A percentile compares a stretch with the other conserved stretches of the same genome.
Conservation (phyloP, 2,888 invertebrate species). For the Luperina testacea region DNA sequence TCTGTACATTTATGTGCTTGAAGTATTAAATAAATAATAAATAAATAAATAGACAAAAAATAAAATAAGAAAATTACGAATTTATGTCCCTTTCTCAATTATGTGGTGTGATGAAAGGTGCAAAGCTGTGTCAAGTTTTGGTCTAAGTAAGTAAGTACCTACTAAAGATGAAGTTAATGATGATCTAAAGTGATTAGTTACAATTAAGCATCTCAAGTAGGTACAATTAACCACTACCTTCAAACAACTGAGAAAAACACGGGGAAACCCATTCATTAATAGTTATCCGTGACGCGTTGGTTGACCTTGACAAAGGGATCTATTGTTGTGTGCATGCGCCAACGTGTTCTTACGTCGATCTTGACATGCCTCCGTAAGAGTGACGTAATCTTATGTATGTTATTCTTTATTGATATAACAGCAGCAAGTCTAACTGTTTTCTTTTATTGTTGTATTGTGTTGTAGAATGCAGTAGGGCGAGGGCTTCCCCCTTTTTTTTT, state of each 20-base stretch:
- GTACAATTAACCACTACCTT: background rate
- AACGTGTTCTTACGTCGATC: background rate
- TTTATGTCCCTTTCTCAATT: background rate
- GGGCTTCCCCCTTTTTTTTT: too few relatives aligned
- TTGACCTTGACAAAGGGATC: constrained; percentile 26
- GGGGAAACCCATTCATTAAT: constrained; percentile 8
- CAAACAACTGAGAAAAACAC: constrained; percentile 6
- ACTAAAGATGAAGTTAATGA: background rate
- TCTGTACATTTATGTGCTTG: too few relatives aligned
- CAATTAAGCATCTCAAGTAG: background rate
- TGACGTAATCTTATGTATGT: constrained; percentile 11
- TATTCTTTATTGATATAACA: background rate
- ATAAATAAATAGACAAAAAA: background rate
- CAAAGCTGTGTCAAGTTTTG: background rate
- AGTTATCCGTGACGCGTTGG: constrained; percentile 12
- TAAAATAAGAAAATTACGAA: background rate
- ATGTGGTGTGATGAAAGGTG: background rate
- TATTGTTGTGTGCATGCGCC: background rate
- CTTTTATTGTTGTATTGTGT: background rate
- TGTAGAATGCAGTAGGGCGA: background rate
- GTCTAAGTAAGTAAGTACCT: too few relatives aligned
- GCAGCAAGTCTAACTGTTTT: background rate
- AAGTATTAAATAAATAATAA: too few relatives aligned
- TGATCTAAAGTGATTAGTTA: background rate
- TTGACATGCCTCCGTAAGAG: background rate